phyloP scores from a whole-genome alignment of 2,888 invertebrate genomes.

The Acanthosoma haemorrhoidale region DNA sequence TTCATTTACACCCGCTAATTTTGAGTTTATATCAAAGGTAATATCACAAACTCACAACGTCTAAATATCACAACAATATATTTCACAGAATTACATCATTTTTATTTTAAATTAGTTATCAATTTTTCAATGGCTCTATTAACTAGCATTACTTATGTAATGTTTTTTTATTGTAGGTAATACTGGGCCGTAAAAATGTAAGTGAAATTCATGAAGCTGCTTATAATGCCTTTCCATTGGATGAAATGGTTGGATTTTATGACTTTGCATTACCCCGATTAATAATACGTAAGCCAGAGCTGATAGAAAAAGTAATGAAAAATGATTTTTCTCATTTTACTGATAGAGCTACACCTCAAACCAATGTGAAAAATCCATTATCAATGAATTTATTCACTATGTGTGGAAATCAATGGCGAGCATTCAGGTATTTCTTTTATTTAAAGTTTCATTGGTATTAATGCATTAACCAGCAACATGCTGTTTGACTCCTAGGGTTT shows the following conservation, averaged over 20 bases:
- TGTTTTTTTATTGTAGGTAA: not conserved
- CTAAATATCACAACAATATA: too few species aligned
- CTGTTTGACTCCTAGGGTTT: too few species aligned
- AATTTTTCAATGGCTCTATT: too few species aligned
- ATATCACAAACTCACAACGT: too few species aligned
- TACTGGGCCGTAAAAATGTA: not conserved
- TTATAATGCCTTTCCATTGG: not conserved
- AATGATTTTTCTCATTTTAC: constrained; percentile 18
- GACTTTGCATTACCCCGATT: not conserved
- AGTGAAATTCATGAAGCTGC: not conserved
- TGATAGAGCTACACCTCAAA: not conserved
- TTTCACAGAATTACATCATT: too few species aligned
- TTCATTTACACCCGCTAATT: too few species aligned
- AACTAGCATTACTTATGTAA: not conserved
- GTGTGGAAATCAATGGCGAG: constrained; percentile 11
- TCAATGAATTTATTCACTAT: not conserved
- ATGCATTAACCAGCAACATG: too few species aligned
- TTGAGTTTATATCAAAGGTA: too few species aligned
- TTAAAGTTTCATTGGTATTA: too few species aligned
- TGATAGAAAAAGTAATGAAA: constrained; percentile 11
- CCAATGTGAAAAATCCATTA: not conserved
- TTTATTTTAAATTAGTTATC: too few species aligned
- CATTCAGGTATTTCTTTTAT: not conserved
- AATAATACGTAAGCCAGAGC: not conserved
- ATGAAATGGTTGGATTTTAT: constrained; percentile 15